Conservation (phyloP, 2,888 invertebrate species). For the Dicroscelio sp. region DNA sequence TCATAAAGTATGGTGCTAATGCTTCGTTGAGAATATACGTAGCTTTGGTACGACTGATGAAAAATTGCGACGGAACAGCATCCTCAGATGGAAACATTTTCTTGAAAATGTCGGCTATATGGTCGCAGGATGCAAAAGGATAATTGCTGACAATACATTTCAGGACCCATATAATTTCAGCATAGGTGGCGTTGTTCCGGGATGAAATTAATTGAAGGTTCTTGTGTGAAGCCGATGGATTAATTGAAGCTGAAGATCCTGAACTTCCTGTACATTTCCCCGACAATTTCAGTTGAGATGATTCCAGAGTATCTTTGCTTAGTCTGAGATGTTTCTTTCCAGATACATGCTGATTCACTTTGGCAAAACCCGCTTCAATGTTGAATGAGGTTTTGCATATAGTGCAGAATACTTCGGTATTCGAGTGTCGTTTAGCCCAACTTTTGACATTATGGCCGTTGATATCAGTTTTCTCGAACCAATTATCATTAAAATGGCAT, state of each 20-base stretch:
- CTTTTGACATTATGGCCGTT: too few species aligned
- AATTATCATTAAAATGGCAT: too few species aligned
- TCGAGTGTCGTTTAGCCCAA: too few species aligned
- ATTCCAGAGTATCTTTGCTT: not conserved
- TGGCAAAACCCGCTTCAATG: too few species aligned
- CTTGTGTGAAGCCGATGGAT: not conserved
- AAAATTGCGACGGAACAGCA: slow-evolving; percentile 4
- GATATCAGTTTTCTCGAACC: too few species aligned
- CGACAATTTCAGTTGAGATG: not conserved
- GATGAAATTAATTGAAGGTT: not conserved
- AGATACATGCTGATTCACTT: too few species aligned
- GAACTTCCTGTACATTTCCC: not conserved
- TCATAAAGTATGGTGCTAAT: slow-evolving; percentile 33
- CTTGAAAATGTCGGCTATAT: not conserved
- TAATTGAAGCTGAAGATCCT: not conserved
- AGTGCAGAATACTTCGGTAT: too few species aligned
- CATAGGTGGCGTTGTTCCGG: not conserved
- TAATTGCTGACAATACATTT: not conserved
- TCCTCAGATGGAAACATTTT: slow-evolving; percentile 29
- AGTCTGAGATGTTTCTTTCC: too few species aligned
- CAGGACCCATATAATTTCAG: slow-evolving; percentile 27
- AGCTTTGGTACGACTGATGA: not conserved
- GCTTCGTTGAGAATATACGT: slow-evolving; percentile 40
- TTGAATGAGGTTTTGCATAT: too few species aligned
- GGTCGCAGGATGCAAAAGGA: slow-evolving; percentile 12